Evolutionary conservation across 2,888 invertebrate genomes (phyloP).

Genomic region (Eupithecia centaureata): DNA sequence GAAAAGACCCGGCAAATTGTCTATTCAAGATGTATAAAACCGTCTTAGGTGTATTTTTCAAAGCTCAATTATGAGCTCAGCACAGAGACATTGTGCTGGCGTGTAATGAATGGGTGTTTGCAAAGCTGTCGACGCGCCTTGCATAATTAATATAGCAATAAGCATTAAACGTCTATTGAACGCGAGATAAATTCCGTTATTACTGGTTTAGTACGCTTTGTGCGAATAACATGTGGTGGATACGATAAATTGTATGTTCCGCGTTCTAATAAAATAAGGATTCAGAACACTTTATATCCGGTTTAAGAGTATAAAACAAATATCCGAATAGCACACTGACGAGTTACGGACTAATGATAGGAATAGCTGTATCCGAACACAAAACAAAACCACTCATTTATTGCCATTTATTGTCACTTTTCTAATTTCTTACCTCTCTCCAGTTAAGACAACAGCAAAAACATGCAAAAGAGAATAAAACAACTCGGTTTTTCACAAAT

Average conservation of each 20-base stretch:
- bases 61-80: conserved; percentile 30
- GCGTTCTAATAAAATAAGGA: conserved; percentile 1
- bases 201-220: conserved; percentile 33
- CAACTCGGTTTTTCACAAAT: no score
- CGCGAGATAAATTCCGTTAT: conserved; percentile 26
- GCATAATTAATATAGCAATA: conserved; percentile 40
- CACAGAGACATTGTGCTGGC: conserved; percentile 35
- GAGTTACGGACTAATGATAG: no score
- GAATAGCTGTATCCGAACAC: no score
- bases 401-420: no score
- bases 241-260: background rate
- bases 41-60: conserved; percentile 10
- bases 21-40: background rate
- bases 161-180: conserved; percentile 31
- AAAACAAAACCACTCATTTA: no score
- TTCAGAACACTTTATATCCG: background rate
- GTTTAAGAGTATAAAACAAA: no score
- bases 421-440: no score
- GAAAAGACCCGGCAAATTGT: background rate
- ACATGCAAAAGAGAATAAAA: no score
- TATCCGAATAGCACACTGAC: no score
- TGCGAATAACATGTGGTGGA: background rate
- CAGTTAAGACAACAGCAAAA: no score
- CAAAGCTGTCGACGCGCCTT: conserved; percentile 33
- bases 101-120: conserved; percentile 39